Evolutionary conservation across 2,888 invertebrate species (phyloP), one percentile per base, ranked within the genome.

Genomic region (Malthinus seriepunctatus): DNA sequence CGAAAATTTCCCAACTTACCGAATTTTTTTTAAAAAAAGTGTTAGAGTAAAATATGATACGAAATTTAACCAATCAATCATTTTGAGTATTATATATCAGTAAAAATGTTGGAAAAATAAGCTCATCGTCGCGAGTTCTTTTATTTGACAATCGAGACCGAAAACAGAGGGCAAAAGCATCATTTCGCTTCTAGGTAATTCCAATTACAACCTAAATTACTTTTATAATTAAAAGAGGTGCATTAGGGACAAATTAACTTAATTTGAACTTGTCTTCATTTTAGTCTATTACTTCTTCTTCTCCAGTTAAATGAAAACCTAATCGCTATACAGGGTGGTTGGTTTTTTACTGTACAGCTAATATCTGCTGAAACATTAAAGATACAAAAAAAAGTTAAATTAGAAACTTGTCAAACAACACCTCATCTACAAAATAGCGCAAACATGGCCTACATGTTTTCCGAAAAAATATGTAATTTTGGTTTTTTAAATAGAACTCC

Each of bases 221-320:
- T 53, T 57, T 57, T 61, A 37, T 57, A 63, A 61, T 63, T 63
- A 63, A 60, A 63, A 57, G 38, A 54, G 57, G 51, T 61, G 55
- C 57, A 56, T 54, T 57, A 54, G 48, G 57, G 42, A 55, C 48
- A 49, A 55, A 55, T 55, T 55, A 55, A 51, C 51, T 51, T 51
- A 51, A 56, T 56, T 56, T 56, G 33, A 45, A 45, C 51, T 38
- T 33, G 56, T 56, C 56, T 51, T 56, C 56, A 51, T 56, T 46
- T 56, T 45, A 56, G 44, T 50, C 49, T 42, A 56, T 56, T 56
- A 50, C 50, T 56, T 51, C 56, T 56, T 56, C 50, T 50, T 32
- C n/a, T 32, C 14, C n/a, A 56, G 44, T 38, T 11, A 49, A 51
- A 49, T 39, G 50, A 56, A 44, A 42, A n/a, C n/a, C n/a, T n/a